Conservation (phyloP, 2,113 vertebrate genomes). For the Pangasianodon gigas region DNA sequence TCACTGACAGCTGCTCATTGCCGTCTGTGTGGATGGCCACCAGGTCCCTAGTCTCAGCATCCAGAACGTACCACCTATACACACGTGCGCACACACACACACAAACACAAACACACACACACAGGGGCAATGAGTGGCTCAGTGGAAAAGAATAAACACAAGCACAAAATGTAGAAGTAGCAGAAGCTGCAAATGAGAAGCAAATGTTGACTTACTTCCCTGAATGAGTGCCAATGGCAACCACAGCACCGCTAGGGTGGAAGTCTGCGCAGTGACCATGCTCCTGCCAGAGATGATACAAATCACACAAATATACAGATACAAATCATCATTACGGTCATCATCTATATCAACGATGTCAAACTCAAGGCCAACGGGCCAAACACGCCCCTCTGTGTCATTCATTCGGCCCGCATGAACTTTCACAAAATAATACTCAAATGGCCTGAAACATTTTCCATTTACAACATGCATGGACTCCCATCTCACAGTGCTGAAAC, state of each 20-base stretch:
- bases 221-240: constrained; percentile 94
- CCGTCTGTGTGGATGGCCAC: constrained; percentile 97
- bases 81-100: not conserved
- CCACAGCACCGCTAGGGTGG: constrained; percentile 93
- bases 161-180: not conserved
- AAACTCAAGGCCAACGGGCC: not conserved
- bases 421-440: not conserved
- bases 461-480: not conserved
- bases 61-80: constrained; percentile 93
- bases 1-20: constrained; percentile 94
- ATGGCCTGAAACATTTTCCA: not conserved
- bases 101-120: not conserved
- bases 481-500: not conserved
- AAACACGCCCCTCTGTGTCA: not conserved
- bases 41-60: constrained; percentile 92
- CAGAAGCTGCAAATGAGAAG: not conserved
- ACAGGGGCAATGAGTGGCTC: not conserved
- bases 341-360: not conserved
- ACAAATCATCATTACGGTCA: not conserved
- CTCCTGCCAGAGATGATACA: constrained; percentile 75
- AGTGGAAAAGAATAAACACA: not conserved
- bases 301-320: too few relatives aligned
- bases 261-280: constrained; percentile 98
- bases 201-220: constrained; percentile 82
- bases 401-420: not conserved